These are phyloP conservation scores for Odontamblyopus rebecca DNA, from an alignment of 2,797 vertebrate species.

Conservation along the genomic window DNA sequence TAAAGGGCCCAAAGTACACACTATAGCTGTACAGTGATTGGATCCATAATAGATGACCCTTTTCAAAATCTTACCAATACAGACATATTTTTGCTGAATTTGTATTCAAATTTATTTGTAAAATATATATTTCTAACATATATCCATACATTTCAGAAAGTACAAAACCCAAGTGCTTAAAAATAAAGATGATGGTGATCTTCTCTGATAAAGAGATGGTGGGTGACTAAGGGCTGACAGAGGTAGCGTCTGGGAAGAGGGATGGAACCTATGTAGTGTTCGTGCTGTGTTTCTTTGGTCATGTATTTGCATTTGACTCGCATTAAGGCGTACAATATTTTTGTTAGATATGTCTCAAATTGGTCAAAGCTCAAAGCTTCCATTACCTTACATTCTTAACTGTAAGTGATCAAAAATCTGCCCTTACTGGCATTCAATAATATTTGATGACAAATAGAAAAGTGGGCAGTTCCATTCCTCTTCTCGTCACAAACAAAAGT, in stretches of 20 bases:
- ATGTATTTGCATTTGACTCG: conserved; percentile 70
- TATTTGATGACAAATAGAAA: conserved; percentile 54
- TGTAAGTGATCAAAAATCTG: conserved; percentile 47
- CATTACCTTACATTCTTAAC: conserved; percentile 56
- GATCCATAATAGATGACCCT: conserved; percentile 56
- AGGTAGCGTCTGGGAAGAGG: conserved; percentile 72
- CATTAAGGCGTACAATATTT: conserved; percentile 63
- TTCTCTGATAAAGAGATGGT: conserved; percentile 55
- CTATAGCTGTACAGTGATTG: conserved; percentile 64
- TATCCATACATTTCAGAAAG: conserved; percentile 79
- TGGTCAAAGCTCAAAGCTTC: conserved; percentile 49
- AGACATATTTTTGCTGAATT: conserved; percentile 52
- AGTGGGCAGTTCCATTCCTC: conserved; percentile 68
- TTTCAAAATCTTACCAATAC: conserved; percentile 53
- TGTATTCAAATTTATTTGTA: conserved; percentile 73
- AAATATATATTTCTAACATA: conserved; percentile 81
- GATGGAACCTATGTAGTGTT: conserved; percentile 72
- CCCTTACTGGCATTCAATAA: conserved; percentile 30
- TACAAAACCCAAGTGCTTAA: conserved; percentile 81
- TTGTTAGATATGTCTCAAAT: conserved; percentile 65
- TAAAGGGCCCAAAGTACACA: conserved; percentile 57
- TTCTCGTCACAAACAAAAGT: conserved; percentile 77
- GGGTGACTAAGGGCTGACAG: conserved; percentile 44
- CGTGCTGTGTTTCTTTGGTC: conserved; percentile 78
- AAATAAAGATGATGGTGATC: conserved; percentile 67